Conservation (phyloP, 2,113 vertebrate genomes). For the Siniperca chuatsi region DNA sequence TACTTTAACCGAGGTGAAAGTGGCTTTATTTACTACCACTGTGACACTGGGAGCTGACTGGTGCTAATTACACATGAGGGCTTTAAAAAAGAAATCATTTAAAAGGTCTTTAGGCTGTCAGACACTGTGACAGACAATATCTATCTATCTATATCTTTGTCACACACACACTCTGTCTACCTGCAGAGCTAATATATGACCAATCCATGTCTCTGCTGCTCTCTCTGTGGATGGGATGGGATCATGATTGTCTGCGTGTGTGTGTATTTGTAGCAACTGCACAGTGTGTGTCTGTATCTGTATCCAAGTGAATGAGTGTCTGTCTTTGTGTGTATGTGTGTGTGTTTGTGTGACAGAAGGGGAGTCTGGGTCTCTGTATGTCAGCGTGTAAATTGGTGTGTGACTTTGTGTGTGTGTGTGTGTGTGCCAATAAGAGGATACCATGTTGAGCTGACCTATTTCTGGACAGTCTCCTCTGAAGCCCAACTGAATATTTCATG, state of each 20-base stretch:
- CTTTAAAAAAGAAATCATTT: slow-evolving; percentile 19
- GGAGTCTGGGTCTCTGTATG: slow-evolving; percentile 10
- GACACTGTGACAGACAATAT: background rate
- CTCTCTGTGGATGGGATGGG: slow-evolving; percentile 14
- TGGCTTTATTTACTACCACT: slow-evolving; percentile 12
- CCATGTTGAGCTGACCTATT: slow-evolving; percentile 74
- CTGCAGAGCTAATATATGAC: background rate
- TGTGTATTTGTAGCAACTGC: background rate
- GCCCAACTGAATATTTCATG: slow-evolving; percentile 80
- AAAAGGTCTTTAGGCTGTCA: slow-evolving; percentile 7
- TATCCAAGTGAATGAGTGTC: background rate
- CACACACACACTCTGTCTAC: background rate
- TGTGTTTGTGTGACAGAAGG: background rate
- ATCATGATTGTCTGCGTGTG: slow-evolving; percentile 17
- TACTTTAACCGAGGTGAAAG: slow-evolving; percentile 31
- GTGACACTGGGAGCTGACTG: background rate
- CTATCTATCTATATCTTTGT: background rate
- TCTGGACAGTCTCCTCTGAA: slow-evolving; percentile 77
- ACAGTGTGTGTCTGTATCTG: background rate
- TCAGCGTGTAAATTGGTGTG: slow-evolving; percentile 24
- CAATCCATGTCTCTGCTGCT: background rate
- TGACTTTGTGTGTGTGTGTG: slow-evolving; percentile 18
- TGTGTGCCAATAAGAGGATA: slow-evolving; percentile 44
- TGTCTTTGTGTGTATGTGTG: slow-evolving; percentile 9
- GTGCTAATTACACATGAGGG: slow-evolving; percentile 18